Evolutionary conservation across 2,113 vertebrate genomes (phyloP).

Genomic region (Lepus americanus): DNA sequence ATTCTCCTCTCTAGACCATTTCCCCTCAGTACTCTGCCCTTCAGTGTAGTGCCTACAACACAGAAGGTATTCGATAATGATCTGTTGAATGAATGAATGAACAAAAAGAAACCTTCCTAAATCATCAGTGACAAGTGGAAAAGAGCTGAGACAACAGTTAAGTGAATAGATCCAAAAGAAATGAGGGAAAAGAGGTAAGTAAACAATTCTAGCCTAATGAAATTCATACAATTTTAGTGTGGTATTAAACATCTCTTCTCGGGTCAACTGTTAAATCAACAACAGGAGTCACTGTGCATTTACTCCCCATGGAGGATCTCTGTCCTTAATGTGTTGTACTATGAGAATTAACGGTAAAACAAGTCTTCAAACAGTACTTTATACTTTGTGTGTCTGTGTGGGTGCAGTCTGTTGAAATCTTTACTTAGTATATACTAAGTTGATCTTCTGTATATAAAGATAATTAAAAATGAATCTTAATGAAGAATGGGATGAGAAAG

Average conservation of each 20-base stretch:
- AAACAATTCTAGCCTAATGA: conserved; percentile 9
- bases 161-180: conserved; percentile 8
- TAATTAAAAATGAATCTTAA: too few species aligned
- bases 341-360: too few species aligned
- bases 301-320: too few species aligned
- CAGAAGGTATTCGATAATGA: conserved; percentile 20
- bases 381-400: too few species aligned
- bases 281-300: too few species aligned
- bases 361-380: too few species aligned
- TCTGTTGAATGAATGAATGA: background rate
- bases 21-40: background rate
- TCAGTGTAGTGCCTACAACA: background rate
- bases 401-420: too few species aligned
- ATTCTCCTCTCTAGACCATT: background rate
- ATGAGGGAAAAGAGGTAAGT: background rate
- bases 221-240: conserved; percentile 3
- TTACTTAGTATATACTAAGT: too few species aligned
- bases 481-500: too few species aligned
- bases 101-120: conserved; percentile 25
- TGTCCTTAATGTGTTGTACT: too few species aligned
- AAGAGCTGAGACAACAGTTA: background rate
- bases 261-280: too few species aligned
- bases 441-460: too few species aligned
- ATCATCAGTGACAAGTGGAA: background rate
- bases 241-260: background rate